A percentile compares a stretch with the other conserved stretches of the same genome.
Evolutionary conservation across 1,140 invertebrate species (phyloP).

Genomic region (Aporrectodea caliginosa): DNA sequence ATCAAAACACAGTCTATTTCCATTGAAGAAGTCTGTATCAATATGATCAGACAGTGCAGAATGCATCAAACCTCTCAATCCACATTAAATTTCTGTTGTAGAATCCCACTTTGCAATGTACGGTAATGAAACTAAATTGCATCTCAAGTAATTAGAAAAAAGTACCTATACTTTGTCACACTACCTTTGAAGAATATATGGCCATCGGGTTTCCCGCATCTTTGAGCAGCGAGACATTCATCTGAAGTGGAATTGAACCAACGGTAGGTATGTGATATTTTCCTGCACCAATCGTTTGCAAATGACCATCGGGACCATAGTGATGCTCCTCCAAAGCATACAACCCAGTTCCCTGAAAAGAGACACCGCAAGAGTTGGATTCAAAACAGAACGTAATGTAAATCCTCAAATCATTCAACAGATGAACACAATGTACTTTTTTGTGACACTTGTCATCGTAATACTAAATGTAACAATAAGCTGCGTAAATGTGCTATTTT

Average conservation of each 20-base stretch:
- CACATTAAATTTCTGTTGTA: too few relatives aligned
- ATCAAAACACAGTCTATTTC: too few relatives aligned
- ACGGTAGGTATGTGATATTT: slow-evolving; percentile 39
- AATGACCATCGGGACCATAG: slow-evolving; percentile 31
- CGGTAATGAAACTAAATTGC: background rate
- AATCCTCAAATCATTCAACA: too few relatives aligned
- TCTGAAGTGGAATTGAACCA: slow-evolving; percentile 34
- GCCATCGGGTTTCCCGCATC: slow-evolving; percentile 29
- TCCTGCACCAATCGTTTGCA: slow-evolving; percentile 29
- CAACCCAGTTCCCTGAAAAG: slow-evolving; percentile 38
- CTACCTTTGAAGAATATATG: slow-evolving; percentile 41
- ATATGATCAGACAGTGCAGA: background rate
- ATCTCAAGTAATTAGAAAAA: too few relatives aligned
- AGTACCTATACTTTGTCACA: background rate
- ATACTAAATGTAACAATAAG: too few relatives aligned
- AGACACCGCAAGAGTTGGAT: background rate
- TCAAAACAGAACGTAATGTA: too few relatives aligned
- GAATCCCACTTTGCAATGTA: background rate
- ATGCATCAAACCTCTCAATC: too few relatives aligned
- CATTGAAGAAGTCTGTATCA: background rate
- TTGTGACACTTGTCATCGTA: too few relatives aligned
- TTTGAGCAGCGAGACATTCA: slow-evolving; percentile 38
- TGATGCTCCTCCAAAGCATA: slow-evolving; percentile 39
- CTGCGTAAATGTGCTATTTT: too few relatives aligned
- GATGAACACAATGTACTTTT: too few relatives aligned